Evolutionary conservation across 2,888 invertebrate species (phyloP).

Genomic region (Ypsolopha scabrella): DNA sequence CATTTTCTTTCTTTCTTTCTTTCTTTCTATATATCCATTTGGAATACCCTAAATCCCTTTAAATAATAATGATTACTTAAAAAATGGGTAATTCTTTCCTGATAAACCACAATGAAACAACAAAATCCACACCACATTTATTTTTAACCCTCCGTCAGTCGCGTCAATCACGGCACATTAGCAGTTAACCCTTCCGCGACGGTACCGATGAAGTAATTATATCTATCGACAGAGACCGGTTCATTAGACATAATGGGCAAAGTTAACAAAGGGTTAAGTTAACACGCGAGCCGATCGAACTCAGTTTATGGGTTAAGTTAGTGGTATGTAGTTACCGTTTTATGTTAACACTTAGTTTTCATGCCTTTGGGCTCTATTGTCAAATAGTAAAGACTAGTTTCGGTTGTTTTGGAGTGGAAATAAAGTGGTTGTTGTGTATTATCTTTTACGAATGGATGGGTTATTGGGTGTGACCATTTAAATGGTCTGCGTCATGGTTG

Average conservation of each 20-base stretch:
- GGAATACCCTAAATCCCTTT: too few species aligned
- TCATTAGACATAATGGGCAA: slow-evolving; percentile 45
- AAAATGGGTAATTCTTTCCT: too few species aligned
- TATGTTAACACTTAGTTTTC: neutral
- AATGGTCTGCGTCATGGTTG: neutral
- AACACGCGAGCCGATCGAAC: slow-evolving; percentile 42
- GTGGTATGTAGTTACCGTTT: neutral
- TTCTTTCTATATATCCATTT: too few species aligned
- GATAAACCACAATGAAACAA: too few species aligned
- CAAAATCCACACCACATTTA: neutral
- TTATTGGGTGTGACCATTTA: neutral
- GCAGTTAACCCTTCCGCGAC: slow-evolving; percentile 39
- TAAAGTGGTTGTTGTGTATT: neutral
- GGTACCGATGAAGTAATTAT: slow-evolving; percentile 45
- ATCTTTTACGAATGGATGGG: neutral
- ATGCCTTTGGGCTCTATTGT: too few species aligned
- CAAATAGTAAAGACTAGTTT: too few species aligned
- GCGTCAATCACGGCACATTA: slow-evolving; percentile 26
- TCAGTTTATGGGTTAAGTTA: slow-evolving; percentile 9
- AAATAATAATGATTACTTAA: too few species aligned
- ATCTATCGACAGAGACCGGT: slow-evolving; percentile 15
- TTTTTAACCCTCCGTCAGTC: slow-evolving; percentile 14
- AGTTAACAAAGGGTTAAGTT: slow-evolving; percentile 20
- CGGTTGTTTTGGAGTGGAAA: too few species aligned
- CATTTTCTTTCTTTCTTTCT: too few species aligned